These are phyloP conservation scores for Coptodon bakossiorum DNA, from an alignment of 2,113 vertebrate species.

Conservation along the genomic window DNA sequence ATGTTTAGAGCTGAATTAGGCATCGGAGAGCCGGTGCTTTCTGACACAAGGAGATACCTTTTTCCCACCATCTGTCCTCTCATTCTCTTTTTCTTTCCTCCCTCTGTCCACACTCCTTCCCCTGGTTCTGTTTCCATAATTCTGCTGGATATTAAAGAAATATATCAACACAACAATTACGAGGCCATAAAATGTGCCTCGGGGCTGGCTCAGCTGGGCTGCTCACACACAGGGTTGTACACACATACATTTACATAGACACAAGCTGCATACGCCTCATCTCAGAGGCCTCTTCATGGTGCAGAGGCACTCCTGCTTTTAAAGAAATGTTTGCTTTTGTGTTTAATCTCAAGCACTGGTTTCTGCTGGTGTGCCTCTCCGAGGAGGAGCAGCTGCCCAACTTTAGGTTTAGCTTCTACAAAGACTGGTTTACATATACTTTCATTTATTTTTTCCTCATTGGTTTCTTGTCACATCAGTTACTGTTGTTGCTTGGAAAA, in stretches of 20 bases:
- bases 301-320: not conserved
- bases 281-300: not conserved
- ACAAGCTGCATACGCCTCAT: not conserved
- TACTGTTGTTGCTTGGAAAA: not conserved
- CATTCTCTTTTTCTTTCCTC: not conserved
- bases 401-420: not conserved
- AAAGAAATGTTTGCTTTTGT: not conserved
- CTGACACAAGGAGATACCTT: not conserved
- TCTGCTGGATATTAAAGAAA: constrained; percentile 65
- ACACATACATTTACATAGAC: not conserved
- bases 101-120: not conserved
- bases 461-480: not conserved
- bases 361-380: not conserved
- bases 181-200: constrained; percentile 29
- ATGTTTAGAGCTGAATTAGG: not conserved
- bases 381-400: not conserved
- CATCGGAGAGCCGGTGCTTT: not conserved
- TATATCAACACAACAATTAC: constrained; percentile 66
- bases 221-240: not conserved
- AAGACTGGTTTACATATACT: not conserved
- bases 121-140: constrained; percentile 9
- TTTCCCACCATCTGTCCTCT: not conserved
- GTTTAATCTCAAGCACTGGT: not conserved
- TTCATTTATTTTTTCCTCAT: fast-evolving
- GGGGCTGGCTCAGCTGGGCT: constrained; percentile 49